Conservation (phyloP, 53 echinoderm and acorn worm genomes). For the Astropecten irregularis region DNA sequence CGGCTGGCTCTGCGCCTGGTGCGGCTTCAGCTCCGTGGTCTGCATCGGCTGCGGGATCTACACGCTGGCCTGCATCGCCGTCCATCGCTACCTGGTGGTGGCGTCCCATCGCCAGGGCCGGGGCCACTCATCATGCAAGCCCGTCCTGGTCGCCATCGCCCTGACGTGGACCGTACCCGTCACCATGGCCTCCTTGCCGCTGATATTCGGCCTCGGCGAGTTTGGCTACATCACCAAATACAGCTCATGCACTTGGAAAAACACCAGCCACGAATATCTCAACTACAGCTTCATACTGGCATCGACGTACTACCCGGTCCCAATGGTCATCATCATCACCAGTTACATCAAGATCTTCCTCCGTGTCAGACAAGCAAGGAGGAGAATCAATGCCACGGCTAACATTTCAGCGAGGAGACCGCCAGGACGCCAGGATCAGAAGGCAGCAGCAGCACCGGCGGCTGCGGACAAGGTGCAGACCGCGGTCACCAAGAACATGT, state of each 20-base stretch:
- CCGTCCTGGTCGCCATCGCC: neutral
- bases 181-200: slow-evolving; percentile 10
- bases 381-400: neutral
- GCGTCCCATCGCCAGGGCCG: neutral
- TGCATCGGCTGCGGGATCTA: slow-evolving; percentile 52
- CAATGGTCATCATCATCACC: slow-evolving; percentile 18
- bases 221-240: slow-evolving; percentile 33
- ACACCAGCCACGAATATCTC: neutral
- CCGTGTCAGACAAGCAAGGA: neutral
- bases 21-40: slow-evolving; percentile 7
- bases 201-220: slow-evolving; percentile 48
- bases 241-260: slow-evolving; percentile 54
- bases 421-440: neutral
- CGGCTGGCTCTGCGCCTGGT: neutral
- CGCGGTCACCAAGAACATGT: slow-evolving; percentile 53
- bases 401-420: neutral
- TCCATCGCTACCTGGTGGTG: slow-evolving; percentile 15
- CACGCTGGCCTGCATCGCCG: slow-evolving; percentile 43
- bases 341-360: slow-evolving; percentile 40
- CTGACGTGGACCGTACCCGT: slow-evolving; percentile 34
- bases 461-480: neutral
- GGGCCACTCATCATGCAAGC: neutral
- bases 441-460: neutral
- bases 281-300: slow-evolving; percentile 32
- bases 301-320: slow-evolving; percentile 31